Conservation (phyloP, 1,140 invertebrate genomes). For the Zaprionus vittiger region DNA sequence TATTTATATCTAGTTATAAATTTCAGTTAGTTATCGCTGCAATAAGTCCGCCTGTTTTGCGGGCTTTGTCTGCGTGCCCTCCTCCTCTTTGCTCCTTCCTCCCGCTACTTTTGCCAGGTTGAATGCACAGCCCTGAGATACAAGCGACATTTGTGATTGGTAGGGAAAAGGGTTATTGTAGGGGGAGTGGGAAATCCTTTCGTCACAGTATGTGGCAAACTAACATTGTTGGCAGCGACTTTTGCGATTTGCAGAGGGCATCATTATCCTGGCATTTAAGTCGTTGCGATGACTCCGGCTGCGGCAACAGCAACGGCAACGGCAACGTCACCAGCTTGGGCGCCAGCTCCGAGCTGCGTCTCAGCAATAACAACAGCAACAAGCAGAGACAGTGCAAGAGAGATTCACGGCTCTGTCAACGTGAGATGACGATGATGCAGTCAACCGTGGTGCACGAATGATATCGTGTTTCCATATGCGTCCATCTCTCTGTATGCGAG, state of each 20-base stretch:
- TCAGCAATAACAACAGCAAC: background rate
- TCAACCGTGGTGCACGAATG: constrained; percentile 32
- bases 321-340: background rate
- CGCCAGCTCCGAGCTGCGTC: background rate
- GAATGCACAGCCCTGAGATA: constrained; percentile 5
- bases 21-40: background rate
- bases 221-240: constrained; percentile 22
- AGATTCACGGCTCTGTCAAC: constrained; percentile 4
- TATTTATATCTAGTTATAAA: background rate
- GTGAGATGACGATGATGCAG: constrained; percentile 23
- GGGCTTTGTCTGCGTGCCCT: background rate
- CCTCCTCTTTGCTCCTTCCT: background rate
- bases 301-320: background rate
- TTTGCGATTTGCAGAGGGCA: constrained; percentile 36
- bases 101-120: background rate
- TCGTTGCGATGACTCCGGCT: constrained; percentile 18
- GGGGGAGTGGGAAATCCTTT: background rate
- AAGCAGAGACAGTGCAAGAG: background rate
- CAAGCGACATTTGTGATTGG: constrained; percentile 18
- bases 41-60: background rate
- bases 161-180: background rate
- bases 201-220: background rate
- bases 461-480: constrained; percentile 61
- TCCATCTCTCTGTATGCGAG: constrained; percentile 20
- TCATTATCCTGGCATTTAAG: constrained; percentile 63